Percentiles rank a stretch among this genome's conserved stretches.
Evolutionary conservation across 2,797 vertebrate species (phyloP).

Genomic region (Ciconia nigra): DNA sequence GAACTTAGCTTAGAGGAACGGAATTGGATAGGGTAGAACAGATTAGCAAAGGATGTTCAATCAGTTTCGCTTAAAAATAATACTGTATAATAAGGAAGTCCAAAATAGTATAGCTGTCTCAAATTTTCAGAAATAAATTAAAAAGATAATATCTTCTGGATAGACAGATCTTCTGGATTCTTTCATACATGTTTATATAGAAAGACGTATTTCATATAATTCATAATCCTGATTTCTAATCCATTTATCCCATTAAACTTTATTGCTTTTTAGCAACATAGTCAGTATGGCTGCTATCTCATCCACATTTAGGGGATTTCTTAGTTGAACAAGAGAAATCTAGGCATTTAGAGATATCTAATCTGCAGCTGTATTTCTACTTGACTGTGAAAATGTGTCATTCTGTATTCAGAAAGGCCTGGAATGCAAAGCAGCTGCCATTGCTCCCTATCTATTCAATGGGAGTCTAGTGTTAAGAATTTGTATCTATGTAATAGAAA

Average conservation of each 20-base stretch:
- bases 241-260: neutral
- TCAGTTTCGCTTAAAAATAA: neutral
- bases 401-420: neutral
- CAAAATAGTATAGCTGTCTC: neutral
- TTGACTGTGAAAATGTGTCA: neutral
- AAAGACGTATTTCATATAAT: neutral
- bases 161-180: neutral
- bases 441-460: neutral
- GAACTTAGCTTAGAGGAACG: neutral
- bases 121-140: neutral
- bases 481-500: neutral
- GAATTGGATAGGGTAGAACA: conserved; percentile 3
- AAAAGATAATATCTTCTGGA: neutral
- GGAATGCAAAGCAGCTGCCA: neutral
- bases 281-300: neutral
- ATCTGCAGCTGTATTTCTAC: neutral
- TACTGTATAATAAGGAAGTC: neutral
- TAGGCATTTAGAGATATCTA: neutral
- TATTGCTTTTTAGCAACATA: neutral
- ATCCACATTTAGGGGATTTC: neutral
- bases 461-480: neutral
- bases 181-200: neutral
- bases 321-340: neutral
- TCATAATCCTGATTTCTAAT: neutral
- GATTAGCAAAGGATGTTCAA: neutral